Conservation (phyloP, 2,888 invertebrate species). For the Catonia carolina region DNA sequence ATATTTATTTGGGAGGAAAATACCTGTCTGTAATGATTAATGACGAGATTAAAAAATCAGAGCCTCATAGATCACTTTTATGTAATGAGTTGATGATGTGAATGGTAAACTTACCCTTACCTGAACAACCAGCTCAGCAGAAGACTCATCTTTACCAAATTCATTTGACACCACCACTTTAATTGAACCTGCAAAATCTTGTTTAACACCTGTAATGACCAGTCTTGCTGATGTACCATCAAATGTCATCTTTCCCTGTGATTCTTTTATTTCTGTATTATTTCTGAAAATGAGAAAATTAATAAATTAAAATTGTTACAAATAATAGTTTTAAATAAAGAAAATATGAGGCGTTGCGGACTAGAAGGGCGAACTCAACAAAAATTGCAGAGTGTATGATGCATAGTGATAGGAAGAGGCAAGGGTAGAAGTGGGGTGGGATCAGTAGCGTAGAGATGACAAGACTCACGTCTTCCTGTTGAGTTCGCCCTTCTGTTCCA, state of each 20-base stretch:
- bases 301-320: too few species aligned
- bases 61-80: not conserved
- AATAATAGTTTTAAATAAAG: too few species aligned
- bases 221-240: slow-evolving; percentile 76
- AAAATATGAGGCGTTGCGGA: too few species aligned
- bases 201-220: slow-evolving; percentile 66
- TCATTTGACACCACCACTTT: slow-evolving; percentile 84
- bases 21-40: too few species aligned
- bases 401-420: too few species aligned
- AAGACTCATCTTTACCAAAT: slow-evolving; percentile 81
- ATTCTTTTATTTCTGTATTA: slow-evolving; percentile 30
- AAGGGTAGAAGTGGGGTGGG: too few species aligned
- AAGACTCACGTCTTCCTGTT: too few species aligned
- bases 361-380: too few species aligned
- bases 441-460: too few species aligned
- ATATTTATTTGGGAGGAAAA: too few species aligned
- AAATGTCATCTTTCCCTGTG: slow-evolving; percentile 44
- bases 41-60: not conserved
- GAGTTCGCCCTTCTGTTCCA: too few species aligned
- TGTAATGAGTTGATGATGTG: slow-evolving; percentile 1
- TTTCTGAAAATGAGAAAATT: slow-evolving; percentile 29
- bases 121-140: slow-evolving; percentile 71
- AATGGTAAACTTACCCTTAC: slow-evolving; percentile 15
- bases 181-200: slow-evolving; percentile 72
- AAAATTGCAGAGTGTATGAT: too few species aligned